Conservation (phyloP, 2,888 invertebrate species). For the Eumerus sabulonum region DNA sequence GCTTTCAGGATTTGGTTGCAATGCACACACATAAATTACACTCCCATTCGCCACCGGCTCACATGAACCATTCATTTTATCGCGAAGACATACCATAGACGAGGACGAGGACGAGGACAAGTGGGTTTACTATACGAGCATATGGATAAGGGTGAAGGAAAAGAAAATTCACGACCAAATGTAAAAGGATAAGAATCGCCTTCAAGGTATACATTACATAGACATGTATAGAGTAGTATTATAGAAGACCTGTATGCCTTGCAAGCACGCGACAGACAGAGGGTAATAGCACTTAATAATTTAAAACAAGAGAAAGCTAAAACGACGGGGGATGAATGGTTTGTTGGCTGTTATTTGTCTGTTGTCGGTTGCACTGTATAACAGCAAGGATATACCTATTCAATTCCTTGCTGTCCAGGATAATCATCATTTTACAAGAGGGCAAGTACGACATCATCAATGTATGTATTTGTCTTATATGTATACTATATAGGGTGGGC, state of each 20-base stretch:
- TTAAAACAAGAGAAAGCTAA: slow-evolving; percentile 69
- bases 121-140: slow-evolving; percentile 4
- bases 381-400: slow-evolving; percentile 48
- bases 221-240: no score
- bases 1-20: slow-evolving; percentile 48
- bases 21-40: slow-evolving; percentile 60
- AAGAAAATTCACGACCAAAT: slow-evolving; percentile 54
- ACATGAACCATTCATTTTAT: no score
- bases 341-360: slow-evolving; percentile 11
- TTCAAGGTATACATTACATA: slow-evolving; percentile 35
- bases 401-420: slow-evolving; percentile 53
- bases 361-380: slow-evolving; percentile 18
- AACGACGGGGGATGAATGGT: slow-evolving; percentile 31
- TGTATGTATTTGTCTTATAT: slow-evolving; percentile 22
- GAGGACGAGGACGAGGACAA: no score
- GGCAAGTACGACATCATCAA: slow-evolving; percentile 14
- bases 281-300: slow-evolving; percentile 69
- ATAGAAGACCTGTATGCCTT: slow-evolving; percentile 24
- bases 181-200: slow-evolving; percentile 48
- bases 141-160: slow-evolving; percentile 9
- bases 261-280: slow-evolving; percentile 68
- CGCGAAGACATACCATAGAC: no score
- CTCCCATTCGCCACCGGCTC: slow-evolving; percentile 39
- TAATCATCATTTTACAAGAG: slow-evolving; percentile 43
- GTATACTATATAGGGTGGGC: not conserved